Evolutionary conservation across 2,797 vertebrate genomes (phyloP), one percentile per base, ranked within the genome.

Genomic region (Tinamus major): DNA sequence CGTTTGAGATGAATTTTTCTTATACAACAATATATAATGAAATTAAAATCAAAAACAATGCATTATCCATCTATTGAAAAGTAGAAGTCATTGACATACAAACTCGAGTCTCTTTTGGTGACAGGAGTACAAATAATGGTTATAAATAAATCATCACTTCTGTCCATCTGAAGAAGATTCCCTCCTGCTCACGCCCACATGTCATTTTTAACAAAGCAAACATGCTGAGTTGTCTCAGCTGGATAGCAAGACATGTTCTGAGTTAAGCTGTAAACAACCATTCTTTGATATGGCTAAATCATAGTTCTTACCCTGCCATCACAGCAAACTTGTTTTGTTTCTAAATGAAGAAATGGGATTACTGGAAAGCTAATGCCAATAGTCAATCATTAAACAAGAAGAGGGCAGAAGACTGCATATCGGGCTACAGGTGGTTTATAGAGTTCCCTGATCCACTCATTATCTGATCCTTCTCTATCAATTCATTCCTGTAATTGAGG

Each of bases 401-500:
- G 46, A 56, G 82, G 23, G 10, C 69, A 12, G 24, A 78, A 90
- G 48, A 79, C 41, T 31, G 48, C 44, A 61, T 56, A n/a, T 31
- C 42, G 37, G 35, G 33, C 85, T 58, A 62, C 16, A 84, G 42
- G 26, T 69, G 64, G 71, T 69, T 76, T 89, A 16, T 9, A 29
- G 1, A 89, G 51, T 35, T 85, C 85, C 48, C 51, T 18, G 24
- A 89, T 61, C 62, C 48, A 64, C 62, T 55, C 59, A 69, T 87
- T 77, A 87, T 53, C 15, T 53, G 64, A 63, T 23, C 63, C 64
- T 65, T 49, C 69, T 91, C 44, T 19, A 77, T 63, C 81, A 94
- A 62, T 85, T 85, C 69, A 68, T 87, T 29, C 79, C 83, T 87
- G 76, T 20, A 87, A 91, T 35, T 16, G 49, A 77, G 77, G 65